These are phyloP conservation scores for Urocitellus parryii DNA, from an alignment of 2,113 vertebrate genomes.

Conservation along the genomic window DNA sequence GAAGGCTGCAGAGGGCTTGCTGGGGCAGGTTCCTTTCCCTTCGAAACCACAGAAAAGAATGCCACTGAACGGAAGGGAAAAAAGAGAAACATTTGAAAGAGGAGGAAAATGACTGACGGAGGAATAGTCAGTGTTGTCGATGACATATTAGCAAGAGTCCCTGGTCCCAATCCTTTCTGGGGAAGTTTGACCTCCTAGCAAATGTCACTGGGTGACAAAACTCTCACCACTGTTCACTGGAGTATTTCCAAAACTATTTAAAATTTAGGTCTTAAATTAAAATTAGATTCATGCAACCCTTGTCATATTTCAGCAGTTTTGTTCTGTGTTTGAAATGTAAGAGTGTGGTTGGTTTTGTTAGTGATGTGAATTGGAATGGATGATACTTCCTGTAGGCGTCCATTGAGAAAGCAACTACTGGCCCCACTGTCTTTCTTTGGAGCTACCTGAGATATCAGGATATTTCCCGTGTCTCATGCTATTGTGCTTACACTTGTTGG, in stretches of 20 bases:
- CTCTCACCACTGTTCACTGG: background rate
- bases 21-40: conserved; percentile 66
- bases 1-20: conserved; percentile 51
- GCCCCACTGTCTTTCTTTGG: background rate
- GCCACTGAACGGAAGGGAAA: conserved; percentile 74
- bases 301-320: background rate
- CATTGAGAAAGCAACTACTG: background rate
- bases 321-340: background rate
- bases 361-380: background rate
- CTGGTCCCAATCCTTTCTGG: background rate
- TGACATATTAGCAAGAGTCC: background rate
- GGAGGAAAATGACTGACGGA: conserved; percentile 57
- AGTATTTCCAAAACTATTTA: background rate
- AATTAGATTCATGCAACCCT: background rate
- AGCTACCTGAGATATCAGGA: background rate
- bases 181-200: background rate
- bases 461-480: background rate
- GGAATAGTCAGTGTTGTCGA: background rate
- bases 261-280: background rate
- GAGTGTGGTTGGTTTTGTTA: background rate
- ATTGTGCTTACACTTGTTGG: background rate
- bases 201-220: background rate
- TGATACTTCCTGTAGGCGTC: background rate
- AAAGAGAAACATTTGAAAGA: conserved; percentile 70
- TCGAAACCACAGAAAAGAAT: conserved; percentile 70